phyloP scores from a whole-genome alignment of 2,797 vertebrate species.

The Danio tinwini region DNA sequence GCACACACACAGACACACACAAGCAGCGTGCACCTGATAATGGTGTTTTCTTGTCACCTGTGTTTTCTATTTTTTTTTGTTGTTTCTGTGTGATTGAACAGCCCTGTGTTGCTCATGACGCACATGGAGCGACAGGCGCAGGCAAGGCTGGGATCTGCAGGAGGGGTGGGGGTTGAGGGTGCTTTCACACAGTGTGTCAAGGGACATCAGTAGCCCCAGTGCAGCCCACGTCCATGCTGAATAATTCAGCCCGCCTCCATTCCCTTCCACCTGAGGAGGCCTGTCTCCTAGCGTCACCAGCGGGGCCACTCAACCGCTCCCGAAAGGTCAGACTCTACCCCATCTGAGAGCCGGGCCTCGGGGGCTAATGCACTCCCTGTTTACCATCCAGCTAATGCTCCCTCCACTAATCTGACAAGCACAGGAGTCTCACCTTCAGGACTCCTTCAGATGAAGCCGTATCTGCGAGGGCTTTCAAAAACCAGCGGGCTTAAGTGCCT shows the following conservation, averaged over 20 bases:
- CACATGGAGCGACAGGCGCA: conserved; percentile 41
- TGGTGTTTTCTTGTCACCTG: conserved; percentile 43
- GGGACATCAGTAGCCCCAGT: conserved; percentile 74
- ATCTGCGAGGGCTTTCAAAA: conserved; percentile 44
- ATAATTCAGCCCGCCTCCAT: conserved; percentile 84
- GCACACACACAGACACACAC: conserved; percentile 7
- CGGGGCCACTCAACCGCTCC: conserved; percentile 82
- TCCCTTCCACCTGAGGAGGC: conserved; percentile 86
- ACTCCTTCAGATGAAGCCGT: conserved; percentile 67
- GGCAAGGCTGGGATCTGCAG: conserved; percentile 33
- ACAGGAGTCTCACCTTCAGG: conserved; percentile 75
- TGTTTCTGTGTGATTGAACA: conserved; percentile 37
- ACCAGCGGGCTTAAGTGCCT: conserved; percentile 73
- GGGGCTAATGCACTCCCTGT: conserved; percentile 75
- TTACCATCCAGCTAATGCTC: conserved; percentile 69
- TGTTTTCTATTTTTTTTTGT: conserved; percentile 22
- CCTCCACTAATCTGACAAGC: conserved; percentile 74
- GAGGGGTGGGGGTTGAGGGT: conserved; percentile 45
- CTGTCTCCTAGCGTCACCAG: conserved; percentile 87
- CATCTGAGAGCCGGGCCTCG: conserved; percentile 52
- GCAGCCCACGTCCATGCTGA: conserved; percentile 74
- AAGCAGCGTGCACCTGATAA: conserved; percentile 20
- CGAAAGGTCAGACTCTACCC: conserved; percentile 80
- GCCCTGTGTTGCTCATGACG: conserved; percentile 26
- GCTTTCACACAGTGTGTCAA: conserved; percentile 71